These are phyloP conservation scores for Phasia obesa DNA, from an alignment of 2,888 invertebrate species.

Conservation along the genomic window DNA sequence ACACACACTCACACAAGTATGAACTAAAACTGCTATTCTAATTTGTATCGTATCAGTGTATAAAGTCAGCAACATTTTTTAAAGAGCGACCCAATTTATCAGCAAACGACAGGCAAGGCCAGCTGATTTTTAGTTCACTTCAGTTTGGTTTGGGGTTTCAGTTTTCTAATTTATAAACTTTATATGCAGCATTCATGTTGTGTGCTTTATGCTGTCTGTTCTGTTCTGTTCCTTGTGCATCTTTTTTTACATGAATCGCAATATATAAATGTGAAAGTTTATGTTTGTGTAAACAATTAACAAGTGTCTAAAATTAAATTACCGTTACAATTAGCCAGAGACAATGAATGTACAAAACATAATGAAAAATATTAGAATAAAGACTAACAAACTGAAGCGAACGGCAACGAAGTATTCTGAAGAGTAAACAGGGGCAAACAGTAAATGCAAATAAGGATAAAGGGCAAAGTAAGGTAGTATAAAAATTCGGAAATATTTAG, in stretches of 20 bases:
- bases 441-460: too few relatives aligned
- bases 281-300: conserved; percentile 67
- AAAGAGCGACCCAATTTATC: conserved; percentile 66
- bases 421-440: conserved; percentile 1
- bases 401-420: not conserved
- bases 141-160: conserved; percentile 38
- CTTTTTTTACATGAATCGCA: conserved; percentile 13
- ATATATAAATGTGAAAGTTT: conserved; percentile 35
- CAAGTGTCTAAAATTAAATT: conserved; percentile 62
- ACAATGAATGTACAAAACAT: conserved; percentile 19
- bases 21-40: conserved; percentile 12
- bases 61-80: conserved; percentile 53
- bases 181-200: conserved; percentile 1
- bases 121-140: conserved; percentile 35
- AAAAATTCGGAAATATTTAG: too few relatives aligned
- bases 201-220: not conserved
- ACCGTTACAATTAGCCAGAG: conserved; percentile 57
- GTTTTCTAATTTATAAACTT: conserved; percentile 11
- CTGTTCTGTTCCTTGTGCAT: not conserved
- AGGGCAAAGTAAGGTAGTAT: too few relatives aligned
- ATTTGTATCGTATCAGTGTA: conserved; percentile 37
- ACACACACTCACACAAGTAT: conserved; percentile 6
- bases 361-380: not conserved
- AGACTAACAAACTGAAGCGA: not conserved
- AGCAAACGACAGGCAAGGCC: conserved; percentile 67